Evolutionary conservation across 2,888 invertebrate genomes (phyloP).

Genomic region (Drosophila kuntzei): DNA sequence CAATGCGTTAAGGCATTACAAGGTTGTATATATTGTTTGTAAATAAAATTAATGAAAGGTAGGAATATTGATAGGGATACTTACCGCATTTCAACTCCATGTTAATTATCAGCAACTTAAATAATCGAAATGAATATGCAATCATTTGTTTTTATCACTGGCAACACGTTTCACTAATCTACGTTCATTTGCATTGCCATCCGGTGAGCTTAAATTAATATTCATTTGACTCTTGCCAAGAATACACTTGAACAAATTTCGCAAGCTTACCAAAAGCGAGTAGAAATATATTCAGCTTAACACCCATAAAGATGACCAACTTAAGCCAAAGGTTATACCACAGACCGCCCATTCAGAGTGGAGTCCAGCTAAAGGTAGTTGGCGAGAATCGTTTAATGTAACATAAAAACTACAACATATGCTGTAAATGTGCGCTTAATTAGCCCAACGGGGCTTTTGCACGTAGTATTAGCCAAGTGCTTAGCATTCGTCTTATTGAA

Average conservation of each 20-base stretch:
- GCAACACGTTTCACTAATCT: slow-evolving; percentile 40
- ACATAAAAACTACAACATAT: slow-evolving; percentile 50
- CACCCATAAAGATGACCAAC: slow-evolving; percentile 14
- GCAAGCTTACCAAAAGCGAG: slow-evolving; percentile 10
- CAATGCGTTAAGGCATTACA: too few relatives aligned
- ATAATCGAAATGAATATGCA: slow-evolving; percentile 29
- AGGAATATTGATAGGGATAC: neutral
- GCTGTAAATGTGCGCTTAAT: slow-evolving; percentile 60
- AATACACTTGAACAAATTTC: slow-evolving; percentile 33
- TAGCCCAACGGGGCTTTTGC: slow-evolving; percentile 49
- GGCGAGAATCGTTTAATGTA: slow-evolving; percentile 47
- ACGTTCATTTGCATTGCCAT: slow-evolving; percentile 26
- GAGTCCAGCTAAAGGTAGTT: slow-evolving; percentile 28
- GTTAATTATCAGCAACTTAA: neutral
- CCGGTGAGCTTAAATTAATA: slow-evolving; percentile 39
- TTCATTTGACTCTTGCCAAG: slow-evolving; percentile 37
- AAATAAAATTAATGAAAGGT: neutral
- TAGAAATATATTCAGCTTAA: neutral
- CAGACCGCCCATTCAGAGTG: slow-evolving; percentile 1
- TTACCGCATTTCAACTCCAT: neutral
- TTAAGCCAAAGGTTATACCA: slow-evolving; percentile 26
- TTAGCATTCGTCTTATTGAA: slow-evolving; percentile 6
- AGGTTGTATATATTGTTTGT: neutral
- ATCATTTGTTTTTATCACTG: slow-evolving; percentile 19
- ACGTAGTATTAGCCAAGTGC: slow-evolving; percentile 33